Conservation (phyloP, 2,888 invertebrate genomes). For the Hemaris fuciformis region DNA sequence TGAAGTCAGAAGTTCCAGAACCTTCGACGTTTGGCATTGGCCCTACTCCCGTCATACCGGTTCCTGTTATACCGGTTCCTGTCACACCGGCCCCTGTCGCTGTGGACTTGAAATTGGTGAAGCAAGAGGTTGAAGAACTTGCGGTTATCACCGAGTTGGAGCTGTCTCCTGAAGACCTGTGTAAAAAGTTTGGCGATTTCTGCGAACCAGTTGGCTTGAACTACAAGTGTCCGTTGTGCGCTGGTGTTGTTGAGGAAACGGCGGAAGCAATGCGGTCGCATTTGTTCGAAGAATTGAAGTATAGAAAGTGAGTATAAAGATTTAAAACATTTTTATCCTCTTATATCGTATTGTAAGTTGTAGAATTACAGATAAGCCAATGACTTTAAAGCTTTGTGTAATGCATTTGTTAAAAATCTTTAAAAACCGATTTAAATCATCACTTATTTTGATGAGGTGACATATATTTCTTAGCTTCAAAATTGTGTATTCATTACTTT, state of each 20-base stretch:
- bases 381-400: no score
- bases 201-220: conserved; percentile 78
- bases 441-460: no score
- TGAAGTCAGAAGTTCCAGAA: conserved; percentile 48
- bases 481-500: no score
- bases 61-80: conserved; percentile 16
- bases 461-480: no score
- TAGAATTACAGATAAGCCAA: no score
- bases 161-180: conserved; percentile 50
- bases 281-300: conserved; percentile 84
- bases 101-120: conserved; percentile 62
- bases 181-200: conserved; percentile 53
- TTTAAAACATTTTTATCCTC: neutral
- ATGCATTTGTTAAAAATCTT: no score
- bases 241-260: conserved; percentile 78
- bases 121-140: conserved; percentile 48
- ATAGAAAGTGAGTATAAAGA: conserved; percentile 80
- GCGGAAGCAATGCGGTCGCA: conserved; percentile 84
- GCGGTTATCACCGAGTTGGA: conserved; percentile 26
- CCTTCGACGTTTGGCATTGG: neutral
- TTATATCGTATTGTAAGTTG: no score
- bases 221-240: conserved; percentile 84
- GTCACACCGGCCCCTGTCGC: conserved; percentile 9
- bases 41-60: neutral
- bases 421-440: no score